These are phyloP conservation scores for Festucalex cinctus DNA, from an alignment of 2,113 vertebrate genomes.

Conservation along the genomic window DNA sequence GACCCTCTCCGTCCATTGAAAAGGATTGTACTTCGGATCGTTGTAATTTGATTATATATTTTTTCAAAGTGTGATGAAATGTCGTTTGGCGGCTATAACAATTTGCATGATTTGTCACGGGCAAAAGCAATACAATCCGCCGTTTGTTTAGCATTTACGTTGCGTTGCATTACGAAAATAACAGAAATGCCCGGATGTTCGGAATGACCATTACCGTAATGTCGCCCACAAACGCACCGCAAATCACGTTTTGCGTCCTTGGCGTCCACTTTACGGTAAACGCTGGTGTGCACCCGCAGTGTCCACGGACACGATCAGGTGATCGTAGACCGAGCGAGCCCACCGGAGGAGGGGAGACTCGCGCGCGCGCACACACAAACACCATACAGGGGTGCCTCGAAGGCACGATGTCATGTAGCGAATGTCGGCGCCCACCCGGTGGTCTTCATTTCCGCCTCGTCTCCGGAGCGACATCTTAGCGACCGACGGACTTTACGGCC, in stretches of 20 bases:
- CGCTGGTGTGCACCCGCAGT: constrained; percentile 71
- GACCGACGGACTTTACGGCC: constrained; percentile 11
- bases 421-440: constrained; percentile 74
- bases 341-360: not conserved
- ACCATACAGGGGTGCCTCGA: constrained; percentile 64
- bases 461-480: constrained; percentile 52
- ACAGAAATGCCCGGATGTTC: no score
- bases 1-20: no score
- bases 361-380: constrained; percentile 28
- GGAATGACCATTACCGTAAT: constrained; percentile 21
- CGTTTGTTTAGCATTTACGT: no score
- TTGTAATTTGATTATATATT: no score
- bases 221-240: constrained; percentile 49
- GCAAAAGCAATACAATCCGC: no score
- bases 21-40: no score
- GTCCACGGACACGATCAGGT: constrained; percentile 77
- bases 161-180: no score
- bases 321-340: constrained; percentile 63
- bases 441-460: constrained; percentile 59
- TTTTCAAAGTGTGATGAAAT: no score
- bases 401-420: constrained; percentile 84
- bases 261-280: constrained; percentile 73
- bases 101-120: no score
- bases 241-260: constrained; percentile 38
- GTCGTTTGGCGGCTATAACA: no score